Percentiles rank a stretch among this genome's conserved stretches.
Evolutionary conservation across 1,140 invertebrate species (phyloP).

Genomic region (Oncopodura yosiiana): DNA sequence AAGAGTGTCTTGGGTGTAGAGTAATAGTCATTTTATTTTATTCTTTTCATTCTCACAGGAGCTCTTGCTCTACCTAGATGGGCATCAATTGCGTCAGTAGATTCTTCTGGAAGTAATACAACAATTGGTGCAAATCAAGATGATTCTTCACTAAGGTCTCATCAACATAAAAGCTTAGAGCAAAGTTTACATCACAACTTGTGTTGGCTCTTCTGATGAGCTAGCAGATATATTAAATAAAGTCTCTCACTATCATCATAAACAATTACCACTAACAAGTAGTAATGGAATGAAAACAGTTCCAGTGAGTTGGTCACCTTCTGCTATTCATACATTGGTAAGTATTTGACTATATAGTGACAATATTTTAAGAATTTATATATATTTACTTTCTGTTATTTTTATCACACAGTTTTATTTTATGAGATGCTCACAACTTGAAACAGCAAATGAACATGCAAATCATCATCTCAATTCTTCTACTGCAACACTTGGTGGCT

Average conservation of each 20-base stretch:
- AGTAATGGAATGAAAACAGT: constrained; percentile 38
- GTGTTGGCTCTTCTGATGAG: constrained; percentile 63
- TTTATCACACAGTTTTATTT: constrained; percentile 40
- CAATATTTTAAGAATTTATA: not conserved
- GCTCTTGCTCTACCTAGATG: constrained; percentile 70
- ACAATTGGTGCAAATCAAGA: constrained; percentile 25
- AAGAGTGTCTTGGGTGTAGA: not conserved
- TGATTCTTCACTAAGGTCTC: constrained; percentile 21
- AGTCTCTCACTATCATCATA: constrained; percentile 42
- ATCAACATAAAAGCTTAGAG: constrained; percentile 45
- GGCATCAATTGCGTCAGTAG: constrained; percentile 65
- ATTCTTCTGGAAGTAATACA: constrained; percentile 39
- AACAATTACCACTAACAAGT: constrained; percentile 37
- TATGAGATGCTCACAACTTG: constrained; percentile 73
- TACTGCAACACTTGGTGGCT: constrained; percentile 18
- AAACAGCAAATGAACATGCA: constrained; percentile 24
- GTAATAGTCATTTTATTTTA: not conserved
- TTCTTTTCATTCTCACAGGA: constrained; percentile 44
- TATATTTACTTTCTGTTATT: not conserved
- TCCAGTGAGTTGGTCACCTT: constrained; percentile 48
- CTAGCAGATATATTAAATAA: constrained; percentile 61
- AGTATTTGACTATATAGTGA: constrained; percentile 55
- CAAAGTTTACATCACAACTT: constrained; percentile 73
- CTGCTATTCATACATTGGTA: constrained; percentile 64
- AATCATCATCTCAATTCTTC: constrained; percentile 22